Conservation (phyloP, 2,797 vertebrate species). For the Sebastes matsubarae region DNA sequence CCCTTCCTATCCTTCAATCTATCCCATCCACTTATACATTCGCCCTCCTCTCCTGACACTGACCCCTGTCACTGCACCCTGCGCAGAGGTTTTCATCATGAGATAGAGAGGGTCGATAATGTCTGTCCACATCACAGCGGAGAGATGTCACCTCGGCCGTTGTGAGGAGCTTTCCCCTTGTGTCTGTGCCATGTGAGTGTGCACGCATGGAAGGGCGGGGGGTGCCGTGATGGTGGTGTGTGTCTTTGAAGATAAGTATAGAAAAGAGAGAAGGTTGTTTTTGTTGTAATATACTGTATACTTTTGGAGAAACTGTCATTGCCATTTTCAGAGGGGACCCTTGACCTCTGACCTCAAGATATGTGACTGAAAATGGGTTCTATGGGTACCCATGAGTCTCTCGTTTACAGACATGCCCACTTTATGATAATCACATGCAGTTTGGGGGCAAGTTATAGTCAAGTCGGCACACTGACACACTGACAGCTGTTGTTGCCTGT, state of each 20-base stretch:
- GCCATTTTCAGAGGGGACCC: no score
- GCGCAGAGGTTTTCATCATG: slow-evolving; percentile 30
- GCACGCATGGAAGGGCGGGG: background rate
- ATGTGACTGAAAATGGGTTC: no score
- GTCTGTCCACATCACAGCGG: slow-evolving; percentile 47
- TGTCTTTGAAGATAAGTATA: background rate
- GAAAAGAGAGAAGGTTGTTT: background rate
- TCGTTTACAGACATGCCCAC: no score
- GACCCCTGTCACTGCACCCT: slow-evolving; percentile 57
- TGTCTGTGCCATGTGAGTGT: slow-evolving; percentile 7
- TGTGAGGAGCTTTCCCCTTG: slow-evolving; percentile 44
- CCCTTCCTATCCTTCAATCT: slow-evolving; percentile 41
- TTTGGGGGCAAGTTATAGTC: no score
- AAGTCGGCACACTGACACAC: no score
- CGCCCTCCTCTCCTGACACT: slow-evolving; percentile 36
- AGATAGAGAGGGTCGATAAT: slow-evolving; percentile 65
- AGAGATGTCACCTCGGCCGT: slow-evolving; percentile 38
- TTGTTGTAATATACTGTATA: background rate
- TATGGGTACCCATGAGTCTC: no score
- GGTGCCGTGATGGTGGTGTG: background rate
- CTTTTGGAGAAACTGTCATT: background rate
- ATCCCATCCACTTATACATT: slow-evolving; percentile 57
- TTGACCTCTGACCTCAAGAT: no score
- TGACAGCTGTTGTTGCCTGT: no score
- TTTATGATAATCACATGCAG: no score